A percentile compares a stretch with the other conserved stretches of the same genome.
phyloP scores from a whole-genome alignment of 2,888 invertebrate species.

The Scaptomyza parva region DNA sequence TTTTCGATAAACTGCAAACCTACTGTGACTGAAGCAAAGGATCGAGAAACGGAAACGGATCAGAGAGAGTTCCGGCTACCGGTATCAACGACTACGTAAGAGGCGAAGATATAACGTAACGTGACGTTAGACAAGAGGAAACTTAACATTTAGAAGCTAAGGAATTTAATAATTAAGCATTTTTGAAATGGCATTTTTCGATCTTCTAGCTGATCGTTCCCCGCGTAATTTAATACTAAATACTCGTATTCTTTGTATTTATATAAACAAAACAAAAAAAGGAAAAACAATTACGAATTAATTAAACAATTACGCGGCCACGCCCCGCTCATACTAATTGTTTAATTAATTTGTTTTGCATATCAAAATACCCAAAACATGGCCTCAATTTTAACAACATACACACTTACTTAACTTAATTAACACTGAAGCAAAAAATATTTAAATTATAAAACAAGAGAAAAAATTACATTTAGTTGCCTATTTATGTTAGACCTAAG shows the following conservation, averaged over 20 bases:
- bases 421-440: constrained; percentile 29
- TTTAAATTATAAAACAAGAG: constrained; percentile 43
- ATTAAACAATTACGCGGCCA: constrained; percentile 80
- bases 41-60: constrained; percentile 25
- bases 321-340: constrained; percentile 67
- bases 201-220: constrained; percentile 31
- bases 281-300: constrained; percentile 77
- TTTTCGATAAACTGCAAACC: constrained; percentile 50
- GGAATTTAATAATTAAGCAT: constrained; percentile 59
- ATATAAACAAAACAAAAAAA: constrained; percentile 13
- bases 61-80: constrained; percentile 49
- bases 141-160: constrained; percentile 47
- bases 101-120: constrained; percentile 42
- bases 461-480: constrained; percentile 68
- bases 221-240: constrained; percentile 43
- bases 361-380: constrained; percentile 59
- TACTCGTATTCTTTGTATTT: constrained; percentile 70
- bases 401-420: constrained; percentile 33
- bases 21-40: constrained; percentile 76
- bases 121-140: constrained; percentile 37
- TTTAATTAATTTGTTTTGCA: constrained; percentile 84
- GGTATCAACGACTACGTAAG: constrained; percentile 53
- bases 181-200: constrained; percentile 73
- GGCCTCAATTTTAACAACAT: constrained; percentile 68
- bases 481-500: constrained; percentile 83